Conservation (phyloP, 2,797 vertebrate species). For the Phalanger gymnotis region DNA sequence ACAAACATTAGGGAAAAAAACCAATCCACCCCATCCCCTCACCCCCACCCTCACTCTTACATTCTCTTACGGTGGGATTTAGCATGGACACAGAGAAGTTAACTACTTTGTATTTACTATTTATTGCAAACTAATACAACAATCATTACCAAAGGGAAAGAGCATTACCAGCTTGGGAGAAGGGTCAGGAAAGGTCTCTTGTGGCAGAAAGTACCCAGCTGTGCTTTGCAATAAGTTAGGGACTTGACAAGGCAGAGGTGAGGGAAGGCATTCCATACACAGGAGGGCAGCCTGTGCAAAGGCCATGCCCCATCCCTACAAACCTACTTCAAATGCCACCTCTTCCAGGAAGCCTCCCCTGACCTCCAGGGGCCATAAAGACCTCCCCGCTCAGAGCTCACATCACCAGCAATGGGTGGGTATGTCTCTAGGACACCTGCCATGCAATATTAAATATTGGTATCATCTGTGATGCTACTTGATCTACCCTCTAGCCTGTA, state of each 20-base stretch:
- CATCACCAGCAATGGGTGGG: neutral
- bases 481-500: neutral
- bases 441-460: neutral
- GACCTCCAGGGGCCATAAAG: neutral
- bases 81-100: neutral
- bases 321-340: neutral
- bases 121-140: neutral
- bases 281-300: neutral
- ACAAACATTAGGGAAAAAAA: no score
- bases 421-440: neutral
- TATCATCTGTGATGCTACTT: neutral
- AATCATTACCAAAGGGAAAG: neutral
- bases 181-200: neutral
- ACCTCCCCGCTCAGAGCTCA: neutral
- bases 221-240: neutral
- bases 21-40: no score
- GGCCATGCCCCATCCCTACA: neutral
- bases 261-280: neutral
- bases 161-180: neutral
- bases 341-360: neutral
- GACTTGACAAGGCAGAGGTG: neutral
- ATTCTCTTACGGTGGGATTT: neutral
- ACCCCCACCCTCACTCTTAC: no score
- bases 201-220: neutral
- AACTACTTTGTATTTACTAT: neutral